Conservation (phyloP, 92 coral and sea anemone species). For the Epizoanthus stellaris region DNA sequence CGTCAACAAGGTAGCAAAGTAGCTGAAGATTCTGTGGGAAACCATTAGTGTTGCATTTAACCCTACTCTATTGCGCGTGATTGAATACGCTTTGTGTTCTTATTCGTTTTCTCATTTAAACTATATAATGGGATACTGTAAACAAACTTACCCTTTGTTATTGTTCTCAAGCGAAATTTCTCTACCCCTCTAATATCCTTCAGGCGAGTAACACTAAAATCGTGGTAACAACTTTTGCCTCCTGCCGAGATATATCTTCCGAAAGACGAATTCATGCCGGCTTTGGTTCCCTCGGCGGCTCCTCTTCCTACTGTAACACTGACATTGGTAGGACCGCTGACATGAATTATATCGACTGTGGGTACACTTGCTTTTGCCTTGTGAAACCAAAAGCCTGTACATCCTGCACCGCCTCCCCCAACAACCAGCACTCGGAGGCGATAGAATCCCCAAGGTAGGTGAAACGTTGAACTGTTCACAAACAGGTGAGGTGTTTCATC, state of each 20-base stretch:
- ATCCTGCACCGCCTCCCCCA: constrained; percentile 42
- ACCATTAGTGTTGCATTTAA: no score
- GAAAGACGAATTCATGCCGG: constrained; percentile 2
- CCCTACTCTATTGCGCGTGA: no score
- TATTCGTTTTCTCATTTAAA: no score
- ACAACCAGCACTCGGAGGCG: constrained; percentile 23
- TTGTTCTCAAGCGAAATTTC: not conserved
- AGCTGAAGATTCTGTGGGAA: no score
- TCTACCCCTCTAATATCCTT: not conserved
- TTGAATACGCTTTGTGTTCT: no score
- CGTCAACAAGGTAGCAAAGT: no score
- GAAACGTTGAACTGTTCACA: not conserved
- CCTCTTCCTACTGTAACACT: constrained; percentile 30
- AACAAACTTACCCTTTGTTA: constrained; percentile 23
- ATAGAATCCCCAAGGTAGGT: not conserved
- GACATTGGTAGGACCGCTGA: not conserved
- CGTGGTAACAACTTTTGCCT: not conserved
- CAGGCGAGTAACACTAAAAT: not conserved
- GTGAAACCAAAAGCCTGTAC: no score
- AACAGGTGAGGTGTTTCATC: not conserved
- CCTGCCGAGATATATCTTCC: constrained; percentile 5
- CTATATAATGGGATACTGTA: not conserved
- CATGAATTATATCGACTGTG: not conserved
- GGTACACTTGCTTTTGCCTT: constrained; percentile 9
- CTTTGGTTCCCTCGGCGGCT: not conserved